phyloP scores from a whole-genome alignment of 2,797 vertebrate genomes.

The Lacerta viridis region DNA sequence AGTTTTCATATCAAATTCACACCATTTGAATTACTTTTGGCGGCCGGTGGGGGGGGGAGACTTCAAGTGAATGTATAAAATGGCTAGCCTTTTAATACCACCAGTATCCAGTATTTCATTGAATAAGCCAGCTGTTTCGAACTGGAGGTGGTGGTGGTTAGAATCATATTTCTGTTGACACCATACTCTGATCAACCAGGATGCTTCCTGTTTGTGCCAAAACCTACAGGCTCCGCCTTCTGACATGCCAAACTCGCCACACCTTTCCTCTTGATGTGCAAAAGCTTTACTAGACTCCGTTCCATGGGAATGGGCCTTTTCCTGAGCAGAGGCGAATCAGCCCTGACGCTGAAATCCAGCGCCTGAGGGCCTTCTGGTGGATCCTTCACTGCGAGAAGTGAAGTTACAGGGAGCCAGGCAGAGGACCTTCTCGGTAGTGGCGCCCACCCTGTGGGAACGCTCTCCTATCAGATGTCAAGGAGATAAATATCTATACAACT shows the following conservation, averaged over 20 bases:
- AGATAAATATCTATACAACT: too few species aligned
- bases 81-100: neutral
- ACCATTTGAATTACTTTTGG: slow-evolving; percentile 27
- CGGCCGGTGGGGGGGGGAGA: neutral
- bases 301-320: too few species aligned
- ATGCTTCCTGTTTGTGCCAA: neutral
- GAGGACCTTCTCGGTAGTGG: too few species aligned
- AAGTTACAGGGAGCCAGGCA: too few species aligned
- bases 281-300: neutral
- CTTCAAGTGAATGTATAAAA: slow-evolving; percentile 34
- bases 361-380: too few species aligned
- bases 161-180: neutral
- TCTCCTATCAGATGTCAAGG: too few species aligned
- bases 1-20: slow-evolving; percentile 29
- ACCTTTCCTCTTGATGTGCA: neutral
- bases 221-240: neutral
- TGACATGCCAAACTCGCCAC: neutral
- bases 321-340: too few species aligned
- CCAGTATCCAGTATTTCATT: neutral
- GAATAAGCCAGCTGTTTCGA: neutral
- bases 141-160: neutral
- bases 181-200: neutral
- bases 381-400: too few species aligned
- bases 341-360: too few species aligned
- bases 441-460: too few species aligned